A percentile compares a stretch with the other conserved stretches of the same genome.
These are phyloP conservation scores for Gulo gulo DNA, from an alignment of 2,113 vertebrate genomes.

Conservation along the genomic window DNA sequence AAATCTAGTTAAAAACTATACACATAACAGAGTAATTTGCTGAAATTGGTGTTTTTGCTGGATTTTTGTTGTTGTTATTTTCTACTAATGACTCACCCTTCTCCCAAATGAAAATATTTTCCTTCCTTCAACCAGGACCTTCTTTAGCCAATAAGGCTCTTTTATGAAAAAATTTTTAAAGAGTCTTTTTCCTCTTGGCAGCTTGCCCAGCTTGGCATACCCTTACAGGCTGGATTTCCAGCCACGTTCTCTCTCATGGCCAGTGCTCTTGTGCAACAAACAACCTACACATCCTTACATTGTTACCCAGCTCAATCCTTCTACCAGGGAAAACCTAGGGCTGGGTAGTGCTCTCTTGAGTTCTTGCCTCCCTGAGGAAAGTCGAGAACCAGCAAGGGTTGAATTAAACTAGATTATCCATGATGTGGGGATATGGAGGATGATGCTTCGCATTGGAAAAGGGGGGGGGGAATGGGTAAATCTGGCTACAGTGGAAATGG, in stretches of 20 bases:
- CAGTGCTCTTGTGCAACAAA: background rate
- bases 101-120: background rate
- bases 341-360: background rate
- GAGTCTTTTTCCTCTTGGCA: background rate
- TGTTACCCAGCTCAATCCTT: background rate
- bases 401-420: background rate
- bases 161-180: background rate
- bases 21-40: background rate
- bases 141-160: background rate
- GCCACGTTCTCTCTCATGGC: background rate
- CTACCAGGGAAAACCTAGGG: background rate
- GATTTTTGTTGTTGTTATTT: background rate
- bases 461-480: background rate
- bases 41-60: background rate
- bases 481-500: background rate
- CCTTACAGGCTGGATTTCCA: background rate
- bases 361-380: background rate
- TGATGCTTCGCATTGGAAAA: background rate
- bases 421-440: background rate
- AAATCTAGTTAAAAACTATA: background rate
- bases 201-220: background rate
- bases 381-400: background rate
- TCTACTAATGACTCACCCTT: background rate
- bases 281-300: background rate
- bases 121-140: background rate